Evolutionary conservation across 2,113 vertebrate genomes (phyloP), one percentile per base, ranked within the genome.

Genomic region (Burhinus bistriatus): DNA sequence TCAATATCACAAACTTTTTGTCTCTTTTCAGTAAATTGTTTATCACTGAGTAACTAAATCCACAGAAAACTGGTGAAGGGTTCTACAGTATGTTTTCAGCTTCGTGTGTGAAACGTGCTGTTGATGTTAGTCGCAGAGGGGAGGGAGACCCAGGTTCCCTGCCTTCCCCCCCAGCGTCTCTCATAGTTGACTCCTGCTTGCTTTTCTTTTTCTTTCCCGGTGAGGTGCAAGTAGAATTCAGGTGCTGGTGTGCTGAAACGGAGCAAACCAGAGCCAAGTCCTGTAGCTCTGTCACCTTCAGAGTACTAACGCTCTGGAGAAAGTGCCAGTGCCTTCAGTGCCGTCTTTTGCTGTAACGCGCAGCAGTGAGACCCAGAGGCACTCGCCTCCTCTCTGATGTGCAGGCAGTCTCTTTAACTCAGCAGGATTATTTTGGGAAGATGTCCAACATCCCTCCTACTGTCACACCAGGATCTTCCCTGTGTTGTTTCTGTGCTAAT

Each of bases 131-230:
- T 38, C 18, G 8, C 0, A 26, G 73, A 55, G 11, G 18, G 42
- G 21, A 15, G 44, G 27, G 8, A 61, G 8, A 11, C 40, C 3
- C 17, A 40, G 30, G 32, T 11, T 88, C 51, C 42, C n/a, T n/a
- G 6, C 23, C n/a, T 65, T 75, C 16, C 21, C 15, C 30, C n/a
- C 25, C 1, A 3, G 17, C 0, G 2, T 18, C 9, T 13, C 23
- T 12, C 2, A n/a, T 49, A 15, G 18, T 30, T n/a, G 15, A 9
- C 30, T 32, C 9, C 23, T 47, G 27, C 23, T 47, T 61, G 9
- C 22, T 30, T n/a, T 17, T 13, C 49, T 40, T 29, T 81, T 49
- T 20, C 51, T n/a, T 25, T 27, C 40, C 12, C 5, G 7, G 26
- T 4, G 45, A n/a, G 21, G 19, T 59, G 11, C 29, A 6, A 26